These are phyloP conservation scores for Misgurnus mizolepis DNA, from an alignment of 2,113 vertebrate species.

Conservation along the genomic window DNA sequence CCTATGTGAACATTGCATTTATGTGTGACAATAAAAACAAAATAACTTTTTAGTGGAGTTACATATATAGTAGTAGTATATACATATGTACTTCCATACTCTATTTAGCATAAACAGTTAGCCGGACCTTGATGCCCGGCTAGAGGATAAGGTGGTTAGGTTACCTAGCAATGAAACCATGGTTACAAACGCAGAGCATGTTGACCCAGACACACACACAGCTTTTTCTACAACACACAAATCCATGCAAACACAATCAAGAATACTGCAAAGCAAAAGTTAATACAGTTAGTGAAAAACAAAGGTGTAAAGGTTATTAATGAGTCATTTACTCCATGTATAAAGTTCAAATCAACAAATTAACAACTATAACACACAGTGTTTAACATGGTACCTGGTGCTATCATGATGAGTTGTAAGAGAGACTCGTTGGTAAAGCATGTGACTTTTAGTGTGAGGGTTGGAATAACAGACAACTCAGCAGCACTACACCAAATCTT, in stretches of 20 bases:
- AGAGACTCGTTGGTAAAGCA: conserved; percentile 34
- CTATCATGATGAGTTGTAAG: conserved; percentile 43
- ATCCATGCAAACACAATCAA: conserved; percentile 6
- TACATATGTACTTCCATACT: too few species aligned
- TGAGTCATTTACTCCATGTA: conserved; percentile 31
- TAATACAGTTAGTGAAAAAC: background rate
- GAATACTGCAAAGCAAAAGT: background rate
- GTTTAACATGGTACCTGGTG: conserved; percentile 41
- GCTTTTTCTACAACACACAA: background rate
- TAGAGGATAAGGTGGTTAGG: conserved; percentile 23
- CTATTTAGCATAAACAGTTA: conserved; percentile 21
- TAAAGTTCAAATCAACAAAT: conserved; percentile 26
- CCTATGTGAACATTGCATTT: background rate
- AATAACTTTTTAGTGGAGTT: too few species aligned
- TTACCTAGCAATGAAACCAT: conserved; percentile 44
- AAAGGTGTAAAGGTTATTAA: conserved; percentile 41
- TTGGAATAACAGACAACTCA: conserved; percentile 54
- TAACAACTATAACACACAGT: background rate
- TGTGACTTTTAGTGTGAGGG: conserved; percentile 49
- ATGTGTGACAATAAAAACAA: background rate
- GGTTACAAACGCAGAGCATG: conserved; percentile 34
- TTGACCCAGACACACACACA: conserved; percentile 36
- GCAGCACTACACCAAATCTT: conserved; percentile 50
- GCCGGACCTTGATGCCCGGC: conserved; percentile 28
- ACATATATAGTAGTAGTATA: too few species aligned